A percentile compares a stretch with the other conserved stretches of the same genome.
phyloP scores from a whole-genome alignment of 1,140 invertebrate species.

The Trachelipus rathkii region DNA sequence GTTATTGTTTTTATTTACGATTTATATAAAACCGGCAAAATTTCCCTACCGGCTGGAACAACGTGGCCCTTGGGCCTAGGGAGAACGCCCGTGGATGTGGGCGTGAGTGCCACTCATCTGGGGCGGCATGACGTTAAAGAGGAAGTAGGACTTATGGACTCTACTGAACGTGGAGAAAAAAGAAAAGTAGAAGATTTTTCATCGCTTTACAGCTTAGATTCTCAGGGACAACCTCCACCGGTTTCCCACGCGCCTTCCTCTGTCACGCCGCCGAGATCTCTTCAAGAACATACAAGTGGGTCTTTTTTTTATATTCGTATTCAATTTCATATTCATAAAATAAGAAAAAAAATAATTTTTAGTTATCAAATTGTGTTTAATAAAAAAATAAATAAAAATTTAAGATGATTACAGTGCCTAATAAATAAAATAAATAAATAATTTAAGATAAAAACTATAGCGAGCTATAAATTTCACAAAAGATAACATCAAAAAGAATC shows the following conservation, averaged over 20 bases:
- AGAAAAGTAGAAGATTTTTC: constrained; percentile 44
- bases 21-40: constrained; percentile 27
- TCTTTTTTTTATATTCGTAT: not conserved
- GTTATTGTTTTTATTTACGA: too few species aligned
- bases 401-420: too few species aligned
- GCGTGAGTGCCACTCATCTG: constrained; percentile 37
- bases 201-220: constrained; percentile 42
- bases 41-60: constrained; percentile 42
- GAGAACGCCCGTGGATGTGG: constrained; percentile 37
- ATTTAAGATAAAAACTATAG: too few species aligned
- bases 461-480: too few species aligned
- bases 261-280: constrained; percentile 40
- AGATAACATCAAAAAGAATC: too few species aligned
- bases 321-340: too few species aligned
- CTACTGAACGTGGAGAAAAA: constrained; percentile 37
- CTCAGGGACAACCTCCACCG: constrained; percentile 27
- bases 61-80: constrained; percentile 42
- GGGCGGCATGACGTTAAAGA: constrained; percentile 41
- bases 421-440: too few species aligned
- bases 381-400: too few species aligned
- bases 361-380: too few species aligned
- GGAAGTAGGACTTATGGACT: constrained; percentile 42
- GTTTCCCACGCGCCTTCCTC: constrained; percentile 33
- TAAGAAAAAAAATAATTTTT: too few species aligned
- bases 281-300: constrained; percentile 42